Evolutionary conservation across 2,888 invertebrate genomes (phyloP), one percentile per base, ranked within the genome.

Genomic region (Cryptocephalus moraei): DNA sequence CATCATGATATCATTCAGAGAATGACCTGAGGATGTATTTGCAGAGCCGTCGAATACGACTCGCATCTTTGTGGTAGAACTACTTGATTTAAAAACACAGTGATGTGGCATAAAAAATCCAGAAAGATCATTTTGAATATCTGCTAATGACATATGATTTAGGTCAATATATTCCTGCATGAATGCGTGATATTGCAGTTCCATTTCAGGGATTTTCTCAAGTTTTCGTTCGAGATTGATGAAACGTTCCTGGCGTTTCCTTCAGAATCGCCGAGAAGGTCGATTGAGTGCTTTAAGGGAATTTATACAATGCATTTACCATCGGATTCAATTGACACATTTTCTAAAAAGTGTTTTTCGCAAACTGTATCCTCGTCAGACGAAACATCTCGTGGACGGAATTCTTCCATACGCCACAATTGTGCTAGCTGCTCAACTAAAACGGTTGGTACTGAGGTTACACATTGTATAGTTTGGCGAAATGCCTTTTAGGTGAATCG

Each of bases 21-120:
- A 56, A 10, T 49, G 2, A 8, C 55, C 54, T 4, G 50, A 42
- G 6, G 14, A 39, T 8, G 53, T 51, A 45, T 49, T 49, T 1
- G 48, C 51, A 1, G 55, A 54, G 22, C 48, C 55, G 46, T 62
- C 56, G 48, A 61, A 61, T 8, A 61, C 61, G 8, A 59, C 57
- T 12, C 60, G 41, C 14, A 57, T 46, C 41, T 55, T 59, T 6
- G 61, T 62, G 3, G 61, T 62, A 3, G 44, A 11, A 32, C 53
- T 55, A 11, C 36, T 33, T 39, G 55, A 48, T 46, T 55, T 57
- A 10, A 53, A 9, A 8, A 62, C 59, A 9, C 49, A 52, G 46
- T 62, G 60, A 48, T 62, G 61, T 2, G 62, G 58, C 33, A 8
- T n/a, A 32, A 39, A 34, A 34, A 12, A 33, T 2, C 41, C 6